Evolutionary conservation across 2,888 invertebrate species (phyloP).

Genomic region (Latrodectus elegans): DNA sequence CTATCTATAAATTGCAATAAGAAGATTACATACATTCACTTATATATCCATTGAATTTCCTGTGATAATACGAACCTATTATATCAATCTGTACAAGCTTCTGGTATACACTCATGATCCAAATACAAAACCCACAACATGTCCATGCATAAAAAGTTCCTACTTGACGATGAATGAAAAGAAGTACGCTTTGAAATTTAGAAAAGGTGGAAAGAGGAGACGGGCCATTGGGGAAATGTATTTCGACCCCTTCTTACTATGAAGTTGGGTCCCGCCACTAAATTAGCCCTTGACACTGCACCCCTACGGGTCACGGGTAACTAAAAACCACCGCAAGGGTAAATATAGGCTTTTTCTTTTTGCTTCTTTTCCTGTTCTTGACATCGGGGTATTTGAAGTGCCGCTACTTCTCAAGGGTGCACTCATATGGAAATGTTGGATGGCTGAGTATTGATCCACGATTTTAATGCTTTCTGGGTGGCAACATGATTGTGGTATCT

Average conservation of each 20-base stretch:
- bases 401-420: neutral
- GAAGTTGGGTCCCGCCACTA: slow-evolving; percentile 11
- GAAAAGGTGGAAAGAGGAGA: neutral
- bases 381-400: neutral
- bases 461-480: too few species aligned
- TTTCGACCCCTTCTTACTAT: slow-evolving; percentile 14
- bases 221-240: slow-evolving; percentile 16
- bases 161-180: too few species aligned
- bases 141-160: too few species aligned
- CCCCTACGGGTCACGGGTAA: slow-evolving; percentile 50
- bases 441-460: neutral
- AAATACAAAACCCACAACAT: too few species aligned
- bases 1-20: too few species aligned
- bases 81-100: too few species aligned
- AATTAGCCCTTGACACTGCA: slow-evolving; percentile 49
- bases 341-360: slow-evolving; percentile 36
- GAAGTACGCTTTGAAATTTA: too few species aligned
- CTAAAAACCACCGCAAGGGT: slow-evolving; percentile 35
- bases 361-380: neutral
- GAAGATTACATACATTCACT: too few species aligned
- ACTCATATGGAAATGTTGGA: neutral
- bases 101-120: too few species aligned
- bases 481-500: too few species aligned
- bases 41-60: too few species aligned
- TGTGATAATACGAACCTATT: too few species aligned